A percentile compares a stretch with the other conserved stretches of the same genome.
These are phyloP conservation scores for Craterocephalus amniculus DNA, from an alignment of 2,797 vertebrate species.

Conservation along the genomic window DNA sequence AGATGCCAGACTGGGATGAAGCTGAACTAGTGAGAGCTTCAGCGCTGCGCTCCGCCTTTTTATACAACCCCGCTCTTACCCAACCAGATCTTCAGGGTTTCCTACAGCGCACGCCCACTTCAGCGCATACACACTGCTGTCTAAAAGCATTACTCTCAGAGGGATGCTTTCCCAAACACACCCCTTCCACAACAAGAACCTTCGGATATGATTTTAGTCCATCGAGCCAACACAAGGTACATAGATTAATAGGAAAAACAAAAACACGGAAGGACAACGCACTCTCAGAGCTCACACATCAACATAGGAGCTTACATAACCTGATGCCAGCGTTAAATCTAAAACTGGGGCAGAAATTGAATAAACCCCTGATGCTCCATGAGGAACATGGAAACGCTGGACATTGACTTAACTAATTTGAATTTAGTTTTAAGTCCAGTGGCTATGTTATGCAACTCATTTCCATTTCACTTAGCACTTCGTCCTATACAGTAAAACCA, in stretches of 20 bases:
- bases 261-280: background rate
- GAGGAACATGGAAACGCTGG: background rate
- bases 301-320: constrained; percentile 42
- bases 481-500: background rate
- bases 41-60: constrained; percentile 67
- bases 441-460: constrained; percentile 32
- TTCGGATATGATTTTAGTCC: constrained; percentile 32
- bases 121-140: constrained; percentile 51
- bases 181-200: constrained; percentile 45
- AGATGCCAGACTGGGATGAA: constrained; percentile 47
- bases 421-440: background rate
- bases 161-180: constrained; percentile 37
- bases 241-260: background rate
- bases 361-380: background rate
- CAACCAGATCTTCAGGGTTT: constrained; percentile 73
- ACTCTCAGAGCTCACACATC: constrained; percentile 10
- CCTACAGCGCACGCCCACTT: constrained; percentile 61
- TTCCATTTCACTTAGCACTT: constrained; percentile 45
- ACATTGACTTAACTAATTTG: background rate
- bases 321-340: constrained; percentile 24
- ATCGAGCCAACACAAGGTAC: constrained; percentile 18
- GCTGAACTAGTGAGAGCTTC: constrained; percentile 52
- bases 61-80: constrained; percentile 69
- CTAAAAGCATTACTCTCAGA: constrained; percentile 65
- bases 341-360: constrained; percentile 19